Evolutionary conservation across 2,888 invertebrate genomes (phyloP), one percentile per base, ranked within the genome.

Genomic region (Lordiphosa fenestrarum): DNA sequence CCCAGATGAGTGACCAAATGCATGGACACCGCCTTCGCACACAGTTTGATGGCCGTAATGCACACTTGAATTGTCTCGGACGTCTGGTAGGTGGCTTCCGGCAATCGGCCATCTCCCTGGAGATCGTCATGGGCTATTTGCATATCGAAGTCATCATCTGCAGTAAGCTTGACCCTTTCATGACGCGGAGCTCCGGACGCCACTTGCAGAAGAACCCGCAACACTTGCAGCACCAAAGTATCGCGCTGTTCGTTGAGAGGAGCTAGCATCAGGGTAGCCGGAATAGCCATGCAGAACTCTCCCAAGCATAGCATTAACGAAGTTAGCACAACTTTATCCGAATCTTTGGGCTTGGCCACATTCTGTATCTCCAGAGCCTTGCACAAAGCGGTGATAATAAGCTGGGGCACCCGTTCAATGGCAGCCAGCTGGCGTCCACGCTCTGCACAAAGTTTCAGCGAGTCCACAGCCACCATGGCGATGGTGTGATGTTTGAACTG

Each of bases 1-100:
- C 97, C 97, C 72, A 98, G 90, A 90, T 97, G 96, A 70, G 97
- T 94, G 5, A 98, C 94, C 73, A 98, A 91, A 90, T 98, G 98
- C 73, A 94, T 94, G 86, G 97, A 85, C 5, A 92, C 90, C 0
- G 91, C 91, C 67, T 91, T 90, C 1, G 92, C 91, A 61, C 92
- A 92, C 47, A 92, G 88, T 55, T 91, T 91, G 37, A 94, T 92
- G 0, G 93, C 91, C 38, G 90, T 88, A 38, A 91, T 91, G 76
- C 91, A 91, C 23, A 91, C 89, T 47, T 90, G 90, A 55, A 90
- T 91, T 54, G 89, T 89, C 64, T 89, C 89, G 0, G 86, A 81
- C 0, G 90, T 89, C 44, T 90, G 89, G 40, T 87, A 89, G 48
- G 78, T 88, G 1, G 87, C 81, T 59, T 89, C 88, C 2, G 86